Base-by-base conservation (phyloP, 2,113 vertebrate species). In the Onychorhynchus coronatus region DNA sequence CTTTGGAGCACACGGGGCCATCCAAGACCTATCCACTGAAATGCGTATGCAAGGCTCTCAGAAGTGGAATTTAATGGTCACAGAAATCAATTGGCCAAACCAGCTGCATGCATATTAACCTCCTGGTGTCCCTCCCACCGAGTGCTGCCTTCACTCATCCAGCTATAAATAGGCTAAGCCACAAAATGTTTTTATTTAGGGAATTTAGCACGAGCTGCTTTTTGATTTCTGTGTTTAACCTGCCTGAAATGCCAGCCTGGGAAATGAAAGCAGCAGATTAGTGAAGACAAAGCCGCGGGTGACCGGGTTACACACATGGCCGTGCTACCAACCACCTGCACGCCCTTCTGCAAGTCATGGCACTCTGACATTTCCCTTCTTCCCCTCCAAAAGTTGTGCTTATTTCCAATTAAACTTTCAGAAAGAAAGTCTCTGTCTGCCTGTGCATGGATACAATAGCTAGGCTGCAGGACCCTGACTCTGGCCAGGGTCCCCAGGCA, bases 31-130 rank as follows among this genome's bases (percentile, higher is more conserved):
- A 90, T 71, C 91, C 95, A 75, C 63, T 58, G 27, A 81, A 95
- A 95, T 71, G 84, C 47, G 92, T 27, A 35, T 52, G 53, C 47
- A 47, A 46, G 66, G 88, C 87, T 96, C 96, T 93, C 58, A 78
- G 67, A 94, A 97, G 86, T 73, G 58, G 84, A 96, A 95, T 95
- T 91, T 96, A 97, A 97, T 81, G 83, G 90, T 66, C 96, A 63
- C 88, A 92, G 96, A 93, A 97, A 95, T 96, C 92, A 95, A 93
- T 79, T 95, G 96, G 94, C 90, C 91, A 93, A 96, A 78, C 84
- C 96, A 93, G 95, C 76, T 91, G 66, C 61, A 94, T 46, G 35
- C 76, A 63, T 72, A 96, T 97, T 95, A 96, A 88, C 95, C 89
- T 89, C 94, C 78, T 21, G 12, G 82, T 53, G 62, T 82, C 94